These are phyloP conservation scores for Epistrophe eligans DNA, from an alignment of 2,888 invertebrate species.

Conservation along the genomic window DNA sequence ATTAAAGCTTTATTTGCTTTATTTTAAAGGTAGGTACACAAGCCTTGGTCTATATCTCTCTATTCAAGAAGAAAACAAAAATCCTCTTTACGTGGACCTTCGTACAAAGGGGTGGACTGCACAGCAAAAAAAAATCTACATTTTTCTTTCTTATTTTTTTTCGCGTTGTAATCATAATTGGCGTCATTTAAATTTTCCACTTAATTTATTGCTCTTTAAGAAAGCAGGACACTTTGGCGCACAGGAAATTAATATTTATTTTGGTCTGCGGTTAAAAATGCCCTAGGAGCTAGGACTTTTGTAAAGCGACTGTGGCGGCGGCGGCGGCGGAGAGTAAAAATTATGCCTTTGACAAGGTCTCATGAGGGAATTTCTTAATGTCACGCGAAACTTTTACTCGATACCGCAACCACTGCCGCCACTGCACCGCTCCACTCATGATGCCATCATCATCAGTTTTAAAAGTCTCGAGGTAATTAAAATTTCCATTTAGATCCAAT, in stretches of 20 bases:
- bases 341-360: slow-evolving; percentile 34
- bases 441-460: neutral
- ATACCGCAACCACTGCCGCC: slow-evolving; percentile 32
- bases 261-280: slow-evolving; percentile 43
- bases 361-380: slow-evolving; percentile 68
- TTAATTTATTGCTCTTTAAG: slow-evolving; percentile 75
- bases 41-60: neutral
- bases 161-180: slow-evolving; percentile 72
- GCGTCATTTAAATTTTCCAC: slow-evolving; percentile 75
- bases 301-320: neutral
- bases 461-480: slow-evolving; percentile 66
- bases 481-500: slow-evolving; percentile 74
- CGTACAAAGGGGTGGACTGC: slow-evolving; percentile 34
- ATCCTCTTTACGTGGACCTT: slow-evolving; percentile 32
- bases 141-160: slow-evolving; percentile 41
- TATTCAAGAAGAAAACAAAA: slow-evolving; percentile 1
- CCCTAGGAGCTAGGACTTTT: slow-evolving; percentile 5
- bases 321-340: neutral
- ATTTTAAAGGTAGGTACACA: slow-evolving; percentile 31
- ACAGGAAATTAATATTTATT: slow-evolving; percentile 75
- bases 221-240: slow-evolving; percentile 67
- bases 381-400: slow-evolving; percentile 71
- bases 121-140: neutral
- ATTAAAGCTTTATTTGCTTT: slow-evolving; percentile 32
- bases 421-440: neutral